These are phyloP conservation scores for Aplodontia rufa DNA, from an alignment of 2,113 vertebrate genomes.

Conservation along the genomic window DNA sequence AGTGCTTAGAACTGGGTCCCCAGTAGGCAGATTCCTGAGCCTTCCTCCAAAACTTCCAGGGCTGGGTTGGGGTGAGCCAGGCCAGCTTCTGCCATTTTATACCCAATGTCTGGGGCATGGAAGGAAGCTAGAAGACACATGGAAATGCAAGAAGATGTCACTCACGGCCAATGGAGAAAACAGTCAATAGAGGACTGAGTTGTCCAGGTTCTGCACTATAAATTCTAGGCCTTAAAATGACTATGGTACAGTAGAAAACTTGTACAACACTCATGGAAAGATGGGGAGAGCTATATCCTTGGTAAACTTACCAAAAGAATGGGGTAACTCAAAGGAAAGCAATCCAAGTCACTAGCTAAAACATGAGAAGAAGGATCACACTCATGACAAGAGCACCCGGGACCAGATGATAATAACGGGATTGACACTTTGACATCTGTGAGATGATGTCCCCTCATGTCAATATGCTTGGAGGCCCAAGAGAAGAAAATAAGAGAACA, in stretches of 20 bases:
- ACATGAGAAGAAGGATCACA: too few relatives aligned
- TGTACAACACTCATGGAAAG: not conserved
- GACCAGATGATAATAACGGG: rapidly evolving
- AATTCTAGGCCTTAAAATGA: not conserved
- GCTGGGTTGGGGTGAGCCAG: too few relatives aligned
- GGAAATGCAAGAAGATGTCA: not conserved
- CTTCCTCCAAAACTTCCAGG: not conserved
- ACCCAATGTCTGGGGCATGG: too few relatives aligned
- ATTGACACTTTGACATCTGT: rapidly evolving
- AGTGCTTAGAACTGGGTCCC: not conserved
- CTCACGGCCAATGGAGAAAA: not conserved
- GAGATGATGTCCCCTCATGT: rapidly evolving
- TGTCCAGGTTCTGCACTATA: rapidly evolving
- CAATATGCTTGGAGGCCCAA: rapidly evolving
- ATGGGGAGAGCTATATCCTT: not conserved
- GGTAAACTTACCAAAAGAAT: not conserved
- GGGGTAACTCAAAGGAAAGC: not conserved
- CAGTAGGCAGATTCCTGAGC: rapidly evolving
- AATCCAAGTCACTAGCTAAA: not conserved
- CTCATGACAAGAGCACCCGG: not conserved
- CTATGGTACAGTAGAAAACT: rapidly evolving
- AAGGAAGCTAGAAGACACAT: not conserved
- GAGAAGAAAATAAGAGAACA: not conserved
- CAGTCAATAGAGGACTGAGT: not conserved
- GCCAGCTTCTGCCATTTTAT: too few relatives aligned